Percentiles rank a stretch among this genome's conserved stretches.
phyloP scores from a whole-genome alignment of 2,797 vertebrate genomes.

The Girardinus metallicus region DNA sequence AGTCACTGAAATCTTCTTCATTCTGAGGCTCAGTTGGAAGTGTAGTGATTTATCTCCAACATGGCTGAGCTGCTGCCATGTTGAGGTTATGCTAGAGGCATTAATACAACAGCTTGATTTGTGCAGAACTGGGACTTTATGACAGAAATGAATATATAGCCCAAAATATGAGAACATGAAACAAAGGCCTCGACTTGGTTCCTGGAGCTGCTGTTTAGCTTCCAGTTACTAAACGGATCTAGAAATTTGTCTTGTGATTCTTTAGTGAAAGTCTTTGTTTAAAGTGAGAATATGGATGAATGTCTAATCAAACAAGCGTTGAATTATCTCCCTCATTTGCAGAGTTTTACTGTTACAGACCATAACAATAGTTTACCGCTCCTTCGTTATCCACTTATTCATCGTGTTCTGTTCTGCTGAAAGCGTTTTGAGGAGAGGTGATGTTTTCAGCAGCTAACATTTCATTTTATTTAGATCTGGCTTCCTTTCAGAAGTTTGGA shows the following conservation, averaged over 20 bases:
- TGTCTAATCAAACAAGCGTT: conserved; percentile 56
- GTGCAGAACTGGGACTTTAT: no score
- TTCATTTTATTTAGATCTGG: no score
- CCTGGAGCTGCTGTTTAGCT: not conserved
- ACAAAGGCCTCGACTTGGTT: not conserved
- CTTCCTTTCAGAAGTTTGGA: no score
- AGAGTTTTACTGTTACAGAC: conserved; percentile 65
- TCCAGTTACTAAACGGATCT: conserved; percentile 17
- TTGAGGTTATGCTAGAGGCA: no score
- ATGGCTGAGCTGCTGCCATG: no score
- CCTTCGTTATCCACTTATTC: not conserved
- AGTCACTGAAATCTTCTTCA: no score
- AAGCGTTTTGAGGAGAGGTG: not conserved
- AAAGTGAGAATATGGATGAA: conserved; percentile 41
- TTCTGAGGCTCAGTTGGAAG: no score
- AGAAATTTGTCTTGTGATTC: conserved; percentile 14
- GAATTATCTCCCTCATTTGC: conserved; percentile 61
- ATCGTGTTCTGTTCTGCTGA: no score
- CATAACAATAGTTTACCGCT: conserved; percentile 72
- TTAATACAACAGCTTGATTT: no score
- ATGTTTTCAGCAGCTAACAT: not conserved
- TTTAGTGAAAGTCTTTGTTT: conserved; percentile 8
- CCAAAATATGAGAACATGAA: not conserved
- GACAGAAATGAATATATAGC: no score
- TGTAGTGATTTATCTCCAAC: no score